Evolutionary conservation across 2,888 invertebrate species (phyloP), one percentile per base, ranked within the genome.

Genomic region (Drosophila meridionalis): DNA sequence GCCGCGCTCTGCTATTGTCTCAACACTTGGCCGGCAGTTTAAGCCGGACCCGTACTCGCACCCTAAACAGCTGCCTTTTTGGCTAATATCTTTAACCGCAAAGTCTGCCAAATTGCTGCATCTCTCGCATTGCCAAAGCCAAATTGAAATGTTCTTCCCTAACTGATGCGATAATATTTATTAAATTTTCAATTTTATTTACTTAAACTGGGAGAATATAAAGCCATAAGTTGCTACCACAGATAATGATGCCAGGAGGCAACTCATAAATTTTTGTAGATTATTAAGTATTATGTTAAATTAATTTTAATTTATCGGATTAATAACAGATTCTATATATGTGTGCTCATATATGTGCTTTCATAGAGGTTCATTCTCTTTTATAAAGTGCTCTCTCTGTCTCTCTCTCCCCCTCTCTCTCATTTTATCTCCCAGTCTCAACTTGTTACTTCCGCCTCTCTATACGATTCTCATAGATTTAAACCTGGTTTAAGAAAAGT

Each of bases 1-100:
- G 86, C 75, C 76, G 84, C 80, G 80, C 83, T 80, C 75, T 83
- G 76, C 86, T 82, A 88, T 87, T 85, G 86, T 88, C 86, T 85
- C 78, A 86, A 82, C 86, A 86, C 86, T 86, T 83, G 86, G 56
- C 55, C 58, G 47, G 14, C 38, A 14, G 47, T 28, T 26, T n/a
- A 36, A 60, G 62, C 57, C 53, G 55, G n/a, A 42, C 47, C 36
- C 45, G 42, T n/a, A 48, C 8, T 40, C 55, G 26, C 48, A 30
- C 45, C 45, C 43, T 45, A 62, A 74, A 50, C 84, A 85, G 70
- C 88, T 83, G 81, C 75, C 65, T 38, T 63, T 63, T 63, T 55
- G 69, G 83, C 85, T 61, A 75, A 78, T 63, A 63, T 71, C 52
- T 57, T 62, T 8, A 75, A 78, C 78, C 78, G 57, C 78, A 78